Evolutionary conservation across 2,888 invertebrate genomes (phyloP).

Genomic region (Chrysolina haemoptera): DNA sequence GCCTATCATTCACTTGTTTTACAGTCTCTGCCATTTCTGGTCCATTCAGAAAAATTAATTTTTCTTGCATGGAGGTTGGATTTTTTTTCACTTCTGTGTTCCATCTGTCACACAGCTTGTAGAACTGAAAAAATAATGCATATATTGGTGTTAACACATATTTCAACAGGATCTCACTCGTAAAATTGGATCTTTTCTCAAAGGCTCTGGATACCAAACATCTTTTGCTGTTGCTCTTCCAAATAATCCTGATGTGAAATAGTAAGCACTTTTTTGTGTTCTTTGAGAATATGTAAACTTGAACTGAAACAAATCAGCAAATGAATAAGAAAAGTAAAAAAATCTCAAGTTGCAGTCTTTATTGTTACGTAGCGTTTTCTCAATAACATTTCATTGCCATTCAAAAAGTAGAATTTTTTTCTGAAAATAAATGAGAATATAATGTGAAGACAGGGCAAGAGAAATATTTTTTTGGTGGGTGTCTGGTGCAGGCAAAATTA

Average conservation of each 20-base stretch:
- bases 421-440: too few relatives aligned
- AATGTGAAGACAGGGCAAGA: too few relatives aligned
- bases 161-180: conserved; percentile 58
- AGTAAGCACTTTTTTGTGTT: conserved; percentile 81
- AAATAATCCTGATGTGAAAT: conserved; percentile 84
- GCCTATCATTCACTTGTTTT: conserved; percentile 73
- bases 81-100: conserved; percentile 62
- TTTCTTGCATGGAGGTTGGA: conserved; percentile 58
- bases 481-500: too few relatives aligned
- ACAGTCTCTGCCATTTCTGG: conserved; percentile 72
- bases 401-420: too few relatives aligned
- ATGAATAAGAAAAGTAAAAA: not conserved
- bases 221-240: conserved; percentile 75
- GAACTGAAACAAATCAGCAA: conserved; percentile 73
- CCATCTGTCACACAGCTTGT: conserved; percentile 67
- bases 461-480: too few relatives aligned
- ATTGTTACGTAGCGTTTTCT: too few relatives aligned
- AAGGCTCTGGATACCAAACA: conserved; percentile 78
- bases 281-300: conserved; percentile 85
- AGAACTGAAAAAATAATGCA: conserved; percentile 61
- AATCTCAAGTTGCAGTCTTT: too few relatives aligned
- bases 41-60: conserved; percentile 59
- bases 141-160: conserved; percentile 7
- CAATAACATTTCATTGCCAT: too few relatives aligned
- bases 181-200: conserved; percentile 70